Evolutionary conservation across 2,888 invertebrate species (phyloP).

Genomic region (Perithous albicinctus): DNA sequence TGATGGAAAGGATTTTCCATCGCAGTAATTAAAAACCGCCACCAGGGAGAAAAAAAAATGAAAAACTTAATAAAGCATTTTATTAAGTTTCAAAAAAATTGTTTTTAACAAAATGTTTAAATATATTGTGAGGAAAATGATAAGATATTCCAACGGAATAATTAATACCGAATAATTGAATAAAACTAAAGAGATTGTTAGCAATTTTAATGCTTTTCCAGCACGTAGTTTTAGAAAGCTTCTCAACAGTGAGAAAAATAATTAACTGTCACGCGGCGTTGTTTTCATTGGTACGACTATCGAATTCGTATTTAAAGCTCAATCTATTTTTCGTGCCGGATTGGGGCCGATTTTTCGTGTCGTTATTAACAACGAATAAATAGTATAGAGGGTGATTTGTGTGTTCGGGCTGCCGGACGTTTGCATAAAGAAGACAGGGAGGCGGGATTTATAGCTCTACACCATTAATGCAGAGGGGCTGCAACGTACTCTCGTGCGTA

Average conservation of each 20-base stretch:
- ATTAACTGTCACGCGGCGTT: neutral
- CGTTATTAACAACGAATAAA: conserved; percentile 40
- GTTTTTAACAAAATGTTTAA: too few relatives aligned
- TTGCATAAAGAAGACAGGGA: conserved; percentile 12
- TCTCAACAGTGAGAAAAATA: conserved; percentile 3
- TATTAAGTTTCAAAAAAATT: too few relatives aligned
- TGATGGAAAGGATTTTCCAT: too few relatives aligned
- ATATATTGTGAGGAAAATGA: too few relatives aligned
- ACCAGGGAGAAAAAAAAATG: too few relatives aligned
- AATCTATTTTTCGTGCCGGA: conserved; percentile 11
- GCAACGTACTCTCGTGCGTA: conserved; percentile 19
- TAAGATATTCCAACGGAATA: neutral
- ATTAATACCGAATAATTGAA: neutral
- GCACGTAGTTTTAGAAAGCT: neutral
- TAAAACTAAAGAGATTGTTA: neutral
- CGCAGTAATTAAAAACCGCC: too few relatives aligned
- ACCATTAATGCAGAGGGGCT: conserved; percentile 12
- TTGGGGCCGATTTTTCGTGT: conserved; percentile 5
- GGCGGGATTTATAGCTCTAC: conserved; percentile 16
- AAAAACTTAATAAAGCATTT: too few relatives aligned
- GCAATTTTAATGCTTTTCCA: neutral
- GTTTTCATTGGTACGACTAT: neutral
- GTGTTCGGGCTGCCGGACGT: conserved; percentile 27
- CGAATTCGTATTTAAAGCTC: neutral
- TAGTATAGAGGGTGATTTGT: conserved; percentile 30